phyloP scores from a whole-genome alignment of 2,113 vertebrate species.

The Cebus imitator region DNA sequence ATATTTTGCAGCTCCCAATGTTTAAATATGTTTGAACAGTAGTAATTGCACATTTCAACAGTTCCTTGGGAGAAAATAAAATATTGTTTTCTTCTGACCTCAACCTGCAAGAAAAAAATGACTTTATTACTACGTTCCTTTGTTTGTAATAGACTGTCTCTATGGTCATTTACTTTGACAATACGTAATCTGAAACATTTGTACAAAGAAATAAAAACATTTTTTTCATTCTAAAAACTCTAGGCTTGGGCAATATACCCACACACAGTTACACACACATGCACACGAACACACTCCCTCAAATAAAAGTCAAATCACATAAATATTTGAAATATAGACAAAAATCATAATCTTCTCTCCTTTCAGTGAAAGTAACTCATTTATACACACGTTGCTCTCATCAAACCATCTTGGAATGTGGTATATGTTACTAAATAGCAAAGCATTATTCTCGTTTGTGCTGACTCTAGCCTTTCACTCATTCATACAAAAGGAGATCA shows the following conservation, averaged over 20 bases:
- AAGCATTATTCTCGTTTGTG: not conserved
- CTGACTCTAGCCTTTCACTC: not conserved
- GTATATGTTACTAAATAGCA: not conserved
- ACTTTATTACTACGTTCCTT: constrained; percentile 18
- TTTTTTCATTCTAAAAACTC: not conserved
- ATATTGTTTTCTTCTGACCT: not conserved
- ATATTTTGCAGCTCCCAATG: not conserved
- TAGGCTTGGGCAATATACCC: not conserved
- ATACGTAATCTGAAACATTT: constrained; percentile 4
- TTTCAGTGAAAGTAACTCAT: not conserved
- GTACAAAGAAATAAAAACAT: constrained; percentile 18
- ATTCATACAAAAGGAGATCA: not conserved
- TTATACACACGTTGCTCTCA: not conserved
- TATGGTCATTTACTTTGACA: not conserved
- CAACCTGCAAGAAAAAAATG: not conserved
- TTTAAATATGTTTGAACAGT: constrained; percentile 40
- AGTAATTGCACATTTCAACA: constrained; percentile 29
- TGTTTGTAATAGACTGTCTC: not conserved
- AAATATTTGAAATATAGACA: not conserved
- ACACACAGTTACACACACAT: not conserved
- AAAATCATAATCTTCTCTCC: not conserved
- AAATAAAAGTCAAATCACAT: not conserved
- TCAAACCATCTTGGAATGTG: not conserved
- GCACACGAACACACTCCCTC: not conserved
- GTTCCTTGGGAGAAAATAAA: not conserved